Evolutionary conservation across 2,797 vertebrate species (phyloP).

Genomic region (Phrynocephalus guinanensis): DNA sequence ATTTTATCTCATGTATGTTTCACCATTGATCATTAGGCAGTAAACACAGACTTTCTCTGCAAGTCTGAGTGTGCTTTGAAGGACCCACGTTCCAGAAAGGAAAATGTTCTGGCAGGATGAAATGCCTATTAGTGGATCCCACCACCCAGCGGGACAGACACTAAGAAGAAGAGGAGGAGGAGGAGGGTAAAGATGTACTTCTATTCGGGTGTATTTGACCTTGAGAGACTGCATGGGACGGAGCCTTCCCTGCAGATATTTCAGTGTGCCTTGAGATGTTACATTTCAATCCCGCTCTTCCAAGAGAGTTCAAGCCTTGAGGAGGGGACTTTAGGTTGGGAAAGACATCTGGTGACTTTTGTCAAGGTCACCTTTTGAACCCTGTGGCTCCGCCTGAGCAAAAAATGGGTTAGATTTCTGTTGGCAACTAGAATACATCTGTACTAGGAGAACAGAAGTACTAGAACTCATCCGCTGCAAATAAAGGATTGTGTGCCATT

Average conservation of each 20-base stretch:
- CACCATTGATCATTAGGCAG: no score
- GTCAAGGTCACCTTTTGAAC: neutral
- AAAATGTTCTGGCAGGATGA: no score
- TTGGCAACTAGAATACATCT: neutral
- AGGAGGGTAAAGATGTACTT: no score
- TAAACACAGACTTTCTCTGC: no score
- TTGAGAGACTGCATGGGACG: neutral
- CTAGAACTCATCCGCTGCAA: neutral
- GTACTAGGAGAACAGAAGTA: neutral
- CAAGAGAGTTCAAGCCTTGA: neutral
- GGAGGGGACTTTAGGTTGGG: neutral
- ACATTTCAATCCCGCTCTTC: neutral
- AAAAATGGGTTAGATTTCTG: neutral
- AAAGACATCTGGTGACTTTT: neutral
- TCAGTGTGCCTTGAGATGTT: neutral
- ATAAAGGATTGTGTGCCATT: neutral
- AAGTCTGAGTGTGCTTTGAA: no score
- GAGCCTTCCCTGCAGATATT: neutral
- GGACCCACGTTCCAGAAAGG: no score
- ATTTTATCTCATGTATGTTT: no score
- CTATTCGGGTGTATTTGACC: no score
- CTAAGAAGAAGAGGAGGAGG: no score
- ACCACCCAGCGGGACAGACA: no score
- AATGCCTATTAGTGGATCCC: no score
- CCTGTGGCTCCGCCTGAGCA: no score